Conservation (phyloP, 2,797 vertebrate species). For the Hyperoplus lanceolatus region DNA sequence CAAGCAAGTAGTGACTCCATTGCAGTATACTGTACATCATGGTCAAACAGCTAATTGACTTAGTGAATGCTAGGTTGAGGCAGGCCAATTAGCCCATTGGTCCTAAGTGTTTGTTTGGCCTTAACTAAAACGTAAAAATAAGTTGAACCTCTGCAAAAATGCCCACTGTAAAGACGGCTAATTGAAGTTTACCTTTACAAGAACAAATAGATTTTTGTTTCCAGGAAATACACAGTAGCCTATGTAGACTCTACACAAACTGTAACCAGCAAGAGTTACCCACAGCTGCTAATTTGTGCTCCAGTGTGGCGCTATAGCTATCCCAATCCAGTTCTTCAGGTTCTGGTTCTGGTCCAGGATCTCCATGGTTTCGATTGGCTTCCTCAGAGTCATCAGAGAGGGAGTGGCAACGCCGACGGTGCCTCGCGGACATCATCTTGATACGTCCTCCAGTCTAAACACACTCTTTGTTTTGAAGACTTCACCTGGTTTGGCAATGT, state of each 20-base stretch:
- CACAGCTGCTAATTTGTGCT: conserved; percentile 81
- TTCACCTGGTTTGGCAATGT: conserved; percentile 19
- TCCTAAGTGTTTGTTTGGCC: neutral
- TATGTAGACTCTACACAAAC: neutral
- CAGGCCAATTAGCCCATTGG: neutral
- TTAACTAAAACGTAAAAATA: neutral
- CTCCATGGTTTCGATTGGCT: conserved; percentile 64
- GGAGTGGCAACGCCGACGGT: conserved; percentile 43
- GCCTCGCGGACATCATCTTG: conserved; percentile 60
- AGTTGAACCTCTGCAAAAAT: too few relatives aligned
- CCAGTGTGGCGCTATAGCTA: conserved; percentile 81
- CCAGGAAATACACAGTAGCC: neutral
- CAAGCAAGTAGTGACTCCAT: neutral
- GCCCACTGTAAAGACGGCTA: neutral
- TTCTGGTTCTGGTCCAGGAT: conserved; percentile 79
- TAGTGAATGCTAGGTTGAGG: neutral
- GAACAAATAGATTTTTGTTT: neutral
- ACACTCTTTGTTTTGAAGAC: conserved; percentile 10
- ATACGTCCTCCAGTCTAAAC: conserved; percentile 5
- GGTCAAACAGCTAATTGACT: neutral
- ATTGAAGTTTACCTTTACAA: neutral
- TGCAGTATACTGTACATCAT: neutral
- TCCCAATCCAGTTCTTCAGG: conserved; percentile 88
- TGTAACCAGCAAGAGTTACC: conserved; percentile 63
- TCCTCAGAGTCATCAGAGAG: conserved; percentile 72